Evolutionary conservation across 2,888 invertebrate genomes (phyloP), one percentile per base, ranked within the genome.

Genomic region (Autographa pulchrina): DNA sequence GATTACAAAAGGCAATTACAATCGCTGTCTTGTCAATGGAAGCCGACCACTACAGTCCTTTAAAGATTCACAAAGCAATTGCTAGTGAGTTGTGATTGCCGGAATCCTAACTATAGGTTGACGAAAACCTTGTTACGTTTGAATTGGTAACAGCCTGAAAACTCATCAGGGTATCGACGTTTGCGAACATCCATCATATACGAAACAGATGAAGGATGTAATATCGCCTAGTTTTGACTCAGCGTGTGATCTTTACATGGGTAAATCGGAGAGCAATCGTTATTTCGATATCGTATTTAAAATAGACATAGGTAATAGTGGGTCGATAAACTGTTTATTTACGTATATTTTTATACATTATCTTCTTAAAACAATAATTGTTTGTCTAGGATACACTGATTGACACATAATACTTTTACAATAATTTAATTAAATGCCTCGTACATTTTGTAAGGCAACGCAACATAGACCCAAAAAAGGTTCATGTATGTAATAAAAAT

Each of bases 151-250:
- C 77, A 64, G 58, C 58, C 71, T 43, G 61, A 59, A 77, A 72
- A 78, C 65, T 75, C 72, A 75, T 75, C 75, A 75, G 43, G 68
- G 58, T 77, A 72, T 77, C 65, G 75, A 68, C 72, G 62, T 78
- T 78, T 75, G 78, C 66, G 64, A 54, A 59, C 71, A 78, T 78
- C 77, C 71, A 78, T 78, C 75, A 78, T 78, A 54, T 65, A 63
- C 62, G 58, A 72, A 75, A 78, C 72, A 66, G 64, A 71, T 68
- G 67, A 14, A 54, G 54, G 63, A 68, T 75, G 61, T 41, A 2
- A 41, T 43, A 60, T 60, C 64, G 67, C 68, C 63, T 58, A 59
- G 65, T 71, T 71, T 8, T 48, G 48, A 48, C 48, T n/a, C n/a
- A n/a, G 16, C 14, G 2, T 16, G 16, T n/a, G 48, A 48, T 48